These are phyloP conservation scores for Pachycephala philippinensis DNA, from an alignment of 2,113 vertebrate species.

Conservation along the genomic window DNA sequence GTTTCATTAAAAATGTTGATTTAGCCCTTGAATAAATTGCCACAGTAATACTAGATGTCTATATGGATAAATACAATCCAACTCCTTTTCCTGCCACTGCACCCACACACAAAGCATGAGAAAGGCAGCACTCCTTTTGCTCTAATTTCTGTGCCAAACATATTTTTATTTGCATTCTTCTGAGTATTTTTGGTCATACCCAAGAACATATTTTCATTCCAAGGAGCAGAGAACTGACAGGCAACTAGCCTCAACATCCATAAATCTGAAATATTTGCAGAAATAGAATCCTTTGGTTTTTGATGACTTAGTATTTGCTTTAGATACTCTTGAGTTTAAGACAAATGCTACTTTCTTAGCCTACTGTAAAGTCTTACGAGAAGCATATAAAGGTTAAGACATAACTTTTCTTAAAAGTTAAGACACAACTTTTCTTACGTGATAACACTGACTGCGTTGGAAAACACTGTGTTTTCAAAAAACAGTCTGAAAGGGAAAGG, in stretches of 20 bases:
- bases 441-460: neutral
- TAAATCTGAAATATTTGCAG: neutral
- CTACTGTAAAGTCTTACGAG: neutral
- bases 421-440: neutral
- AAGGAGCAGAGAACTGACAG: neutral
- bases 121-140: neutral
- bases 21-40: neutral
- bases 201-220: slow-evolving; percentile 35
- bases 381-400: neutral
- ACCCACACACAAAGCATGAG: neutral
- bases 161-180: slow-evolving; percentile 27
- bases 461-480: neutral
- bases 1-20: neutral
- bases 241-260: neutral
- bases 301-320: neutral
- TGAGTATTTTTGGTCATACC: neutral
- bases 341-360: neutral
- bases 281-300: neutral
- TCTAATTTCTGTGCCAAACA: neutral
- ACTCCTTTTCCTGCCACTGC: neutral
- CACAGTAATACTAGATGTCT: neutral
- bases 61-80: neutral
- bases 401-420: neutral
- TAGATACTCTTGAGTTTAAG: neutral
- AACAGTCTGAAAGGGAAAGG: neutral